These are phyloP conservation scores for Drosophila novamexicana DNA, from an alignment of 1,140 invertebrate genomes.

Conservation along the genomic window DNA sequence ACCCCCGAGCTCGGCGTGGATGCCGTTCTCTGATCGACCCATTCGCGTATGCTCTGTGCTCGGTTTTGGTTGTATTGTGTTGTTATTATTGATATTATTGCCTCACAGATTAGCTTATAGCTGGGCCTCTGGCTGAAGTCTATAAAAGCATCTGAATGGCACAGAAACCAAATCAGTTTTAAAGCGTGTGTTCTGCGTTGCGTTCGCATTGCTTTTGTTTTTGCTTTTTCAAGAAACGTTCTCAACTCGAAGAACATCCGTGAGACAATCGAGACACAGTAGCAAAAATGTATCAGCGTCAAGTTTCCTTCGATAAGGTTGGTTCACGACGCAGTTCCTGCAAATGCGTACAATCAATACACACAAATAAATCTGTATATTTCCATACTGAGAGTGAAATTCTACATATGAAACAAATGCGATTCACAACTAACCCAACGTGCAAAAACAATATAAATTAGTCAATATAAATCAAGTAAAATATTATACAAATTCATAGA, in stretches of 20 bases:
- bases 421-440: not conserved
- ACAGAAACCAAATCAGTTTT: constrained; percentile 64
- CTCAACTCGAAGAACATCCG: constrained; percentile 13
- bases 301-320: constrained; percentile 83
- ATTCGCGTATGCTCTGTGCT: constrained; percentile 61
- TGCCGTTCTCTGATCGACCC: constrained; percentile 55
- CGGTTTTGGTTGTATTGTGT: constrained; percentile 42
- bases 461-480: not conserved
- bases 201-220: constrained; percentile 27
- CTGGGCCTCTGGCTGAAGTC: constrained; percentile 42
- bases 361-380: too few relatives aligned
- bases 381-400: not conserved
- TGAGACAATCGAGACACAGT: not conserved
- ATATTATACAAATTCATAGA: too few relatives aligned
- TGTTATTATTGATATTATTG: constrained; percentile 47
- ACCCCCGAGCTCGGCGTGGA: constrained; percentile 62
- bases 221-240: constrained; percentile 4
- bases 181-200: constrained; percentile 53
- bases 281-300: constrained; percentile 72
- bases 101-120: constrained; percentile 44
- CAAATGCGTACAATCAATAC: not conserved
- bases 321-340: constrained; percentile 33
- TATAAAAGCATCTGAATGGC: constrained; percentile 62
- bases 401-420: not conserved
- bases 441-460: not conserved